phyloP scores from a whole-genome alignment of 2,888 invertebrate genomes.

The Sycophila texana region DNA sequence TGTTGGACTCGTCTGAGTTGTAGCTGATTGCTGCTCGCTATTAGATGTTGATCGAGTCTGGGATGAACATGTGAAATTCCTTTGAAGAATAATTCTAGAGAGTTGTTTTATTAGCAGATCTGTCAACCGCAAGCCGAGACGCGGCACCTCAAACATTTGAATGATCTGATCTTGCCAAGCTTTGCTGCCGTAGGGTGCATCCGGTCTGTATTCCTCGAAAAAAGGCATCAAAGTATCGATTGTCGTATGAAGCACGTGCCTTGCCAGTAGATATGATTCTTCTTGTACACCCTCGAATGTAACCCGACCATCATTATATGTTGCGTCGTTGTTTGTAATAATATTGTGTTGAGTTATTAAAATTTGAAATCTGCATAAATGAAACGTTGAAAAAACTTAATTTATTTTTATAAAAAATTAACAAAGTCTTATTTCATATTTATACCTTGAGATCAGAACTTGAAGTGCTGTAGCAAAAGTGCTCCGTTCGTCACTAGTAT shows the following conservation, averaged over 20 bases:
- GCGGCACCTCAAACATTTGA: conserved; percentile 70
- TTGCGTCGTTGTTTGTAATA: too few relatives aligned
- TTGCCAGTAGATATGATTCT: conserved; percentile 62
- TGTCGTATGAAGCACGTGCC: conserved; percentile 75
- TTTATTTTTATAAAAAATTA: too few relatives aligned
- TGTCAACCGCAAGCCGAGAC: conserved; percentile 76
- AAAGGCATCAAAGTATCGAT: conserved; percentile 76
- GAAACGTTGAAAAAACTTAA: too few relatives aligned
- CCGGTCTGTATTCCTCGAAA: conserved; percentile 73
- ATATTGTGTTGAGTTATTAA: too few relatives aligned
- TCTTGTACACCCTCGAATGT: conserved; percentile 63
- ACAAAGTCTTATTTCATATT: too few relatives aligned
- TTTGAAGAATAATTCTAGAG: conserved; percentile 64
- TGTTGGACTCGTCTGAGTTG: conserved; percentile 19
- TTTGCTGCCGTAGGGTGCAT: conserved; percentile 61
- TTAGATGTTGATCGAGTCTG: background rate
- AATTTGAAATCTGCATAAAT: too few relatives aligned
- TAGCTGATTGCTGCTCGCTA: background rate
- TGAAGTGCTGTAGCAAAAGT: too few relatives aligned
- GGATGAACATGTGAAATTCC: conserved; percentile 64
- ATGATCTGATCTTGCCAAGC: conserved; percentile 56
- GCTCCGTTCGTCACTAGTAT: background rate
- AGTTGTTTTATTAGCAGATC: conserved; percentile 77
- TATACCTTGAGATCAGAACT: too few relatives aligned
- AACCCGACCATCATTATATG: conserved; percentile 56